phyloP scores from a whole-genome alignment of 2,888 invertebrate genomes.

The Hipparchia sbordonii region DNA sequence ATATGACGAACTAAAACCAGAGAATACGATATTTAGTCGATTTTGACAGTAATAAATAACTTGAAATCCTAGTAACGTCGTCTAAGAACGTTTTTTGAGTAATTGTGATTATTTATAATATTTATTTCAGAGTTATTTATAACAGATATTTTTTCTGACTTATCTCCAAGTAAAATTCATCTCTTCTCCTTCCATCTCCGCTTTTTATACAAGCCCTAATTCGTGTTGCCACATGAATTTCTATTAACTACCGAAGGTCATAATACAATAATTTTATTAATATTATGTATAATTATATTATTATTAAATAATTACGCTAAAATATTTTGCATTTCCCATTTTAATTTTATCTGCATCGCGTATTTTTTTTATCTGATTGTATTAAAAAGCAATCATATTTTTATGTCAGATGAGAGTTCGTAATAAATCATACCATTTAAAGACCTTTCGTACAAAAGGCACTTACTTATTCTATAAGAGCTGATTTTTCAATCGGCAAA shows the following conservation, averaged over 20 bases:
- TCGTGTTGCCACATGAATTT: slow-evolving; percentile 23
- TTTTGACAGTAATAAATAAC: too few species aligned
- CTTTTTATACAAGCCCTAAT: not conserved
- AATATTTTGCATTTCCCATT: slow-evolving; percentile 6
- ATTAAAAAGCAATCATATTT: not conserved
- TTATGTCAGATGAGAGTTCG: not conserved
- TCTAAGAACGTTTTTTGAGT: too few species aligned
- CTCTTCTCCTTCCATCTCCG: too few species aligned
- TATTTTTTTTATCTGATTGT: not conserved
- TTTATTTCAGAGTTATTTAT: too few species aligned
- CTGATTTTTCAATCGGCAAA: not conserved
- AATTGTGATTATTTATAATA: too few species aligned
- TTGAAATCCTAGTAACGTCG: too few species aligned
- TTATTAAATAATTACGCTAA: slow-evolving; percentile 20
- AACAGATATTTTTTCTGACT: too few species aligned
- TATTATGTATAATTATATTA: slow-evolving; percentile 12
- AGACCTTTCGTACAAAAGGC: slow-evolving; percentile 17
- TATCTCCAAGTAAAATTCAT: too few species aligned
- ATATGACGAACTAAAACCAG: too few species aligned
- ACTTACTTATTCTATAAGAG: not conserved
- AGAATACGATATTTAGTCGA: too few species aligned
- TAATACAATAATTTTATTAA: slow-evolving; percentile 12
- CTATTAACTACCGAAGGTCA: slow-evolving; percentile 32
- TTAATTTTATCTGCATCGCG: not conserved
- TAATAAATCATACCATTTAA: not conserved